Evolutionary conservation across 2,113 vertebrate genomes (phyloP), one percentile per base, ranked within the genome.

Genomic region (Thryonomys swinderianus): DNA sequence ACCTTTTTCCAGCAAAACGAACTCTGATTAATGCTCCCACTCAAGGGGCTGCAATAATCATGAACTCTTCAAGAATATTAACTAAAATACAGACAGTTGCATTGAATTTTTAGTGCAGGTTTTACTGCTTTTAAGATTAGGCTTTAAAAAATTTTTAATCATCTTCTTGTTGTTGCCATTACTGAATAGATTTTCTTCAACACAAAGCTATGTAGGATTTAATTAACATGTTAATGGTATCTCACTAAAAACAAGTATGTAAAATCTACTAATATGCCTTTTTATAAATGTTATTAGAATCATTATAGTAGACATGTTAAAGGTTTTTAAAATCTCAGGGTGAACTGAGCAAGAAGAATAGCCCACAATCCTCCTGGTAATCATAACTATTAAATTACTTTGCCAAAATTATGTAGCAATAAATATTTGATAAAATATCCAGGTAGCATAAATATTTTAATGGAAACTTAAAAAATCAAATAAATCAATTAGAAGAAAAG

Each of bases 21-120:
- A 80, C 66, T 80, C 53, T 80, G 57, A 57, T 94, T 95, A 85
- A 95, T 69, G 37, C 32, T 96, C 93, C 5, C 17, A 61, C 18
- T 76, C 51, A 51, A 78, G 55, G 25, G 92, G 42, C 16, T 85
- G 48, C 48, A 71, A 85, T 92, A 85, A 91, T 90, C 62, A 83
- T 92, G 85, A 95, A 79, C 76, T 91, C 82, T 59, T 51, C 18
- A 42, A 97, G 80, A 88, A 71, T 88, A 73, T 74, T 87, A 88
- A 78, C 55, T 93, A 91, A 94, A 90, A 74, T 83, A 88, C 48
- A 79, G 90, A 83, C n/a, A 86, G 40, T 69, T 74, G n/a, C 93
- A n/a, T 88, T 37, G 82, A 78, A 0, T 25, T 79, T 53, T 94
- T 83, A 85, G 27, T 88, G 48, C 12, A 64, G 13, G 94, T 93